Conservation (phyloP, 2,888 invertebrate genomes). For the Troilus luridus region DNA sequence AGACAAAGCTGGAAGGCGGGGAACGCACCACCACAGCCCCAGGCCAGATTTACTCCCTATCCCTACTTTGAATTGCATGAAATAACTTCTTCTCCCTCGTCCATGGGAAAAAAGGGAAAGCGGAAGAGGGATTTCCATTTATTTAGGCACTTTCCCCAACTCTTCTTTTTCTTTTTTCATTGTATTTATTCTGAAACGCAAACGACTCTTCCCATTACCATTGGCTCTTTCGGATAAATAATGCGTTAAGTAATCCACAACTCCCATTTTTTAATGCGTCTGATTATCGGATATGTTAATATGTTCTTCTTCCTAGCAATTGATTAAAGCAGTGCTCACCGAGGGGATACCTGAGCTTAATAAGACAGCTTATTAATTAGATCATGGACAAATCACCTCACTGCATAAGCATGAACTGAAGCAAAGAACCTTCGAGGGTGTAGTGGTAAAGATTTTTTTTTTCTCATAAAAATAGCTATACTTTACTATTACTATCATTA, state of each 20-base stretch:
- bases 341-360: too few species aligned
- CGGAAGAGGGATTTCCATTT: conserved; percentile 64
- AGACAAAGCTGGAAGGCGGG: background rate
- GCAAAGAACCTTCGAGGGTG: too few species aligned
- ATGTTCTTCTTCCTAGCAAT: too few species aligned
- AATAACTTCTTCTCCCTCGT: conserved; percentile 64
- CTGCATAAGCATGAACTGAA: too few species aligned
- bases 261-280: background rate
- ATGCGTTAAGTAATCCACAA: conserved; percentile 57
- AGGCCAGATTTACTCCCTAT: conserved; percentile 64
- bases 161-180: conserved; percentile 62
- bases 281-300: background rate
- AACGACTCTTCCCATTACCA: conserved; percentile 65
- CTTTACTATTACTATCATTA: too few species aligned
- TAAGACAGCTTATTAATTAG: too few species aligned
- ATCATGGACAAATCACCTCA: too few species aligned
- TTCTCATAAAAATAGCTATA: too few species aligned
- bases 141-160: conserved; percentile 65
- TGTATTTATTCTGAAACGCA: conserved; percentile 60
- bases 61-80: conserved; percentile 66
- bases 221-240: conserved; percentile 63
- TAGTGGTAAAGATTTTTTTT: too few species aligned
- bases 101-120: conserved; percentile 55
- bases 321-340: too few species aligned
- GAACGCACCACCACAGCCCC: background rate